phyloP scores from a whole-genome alignment of 2,888 invertebrate genomes.

The Mythimna vitellina region DNA sequence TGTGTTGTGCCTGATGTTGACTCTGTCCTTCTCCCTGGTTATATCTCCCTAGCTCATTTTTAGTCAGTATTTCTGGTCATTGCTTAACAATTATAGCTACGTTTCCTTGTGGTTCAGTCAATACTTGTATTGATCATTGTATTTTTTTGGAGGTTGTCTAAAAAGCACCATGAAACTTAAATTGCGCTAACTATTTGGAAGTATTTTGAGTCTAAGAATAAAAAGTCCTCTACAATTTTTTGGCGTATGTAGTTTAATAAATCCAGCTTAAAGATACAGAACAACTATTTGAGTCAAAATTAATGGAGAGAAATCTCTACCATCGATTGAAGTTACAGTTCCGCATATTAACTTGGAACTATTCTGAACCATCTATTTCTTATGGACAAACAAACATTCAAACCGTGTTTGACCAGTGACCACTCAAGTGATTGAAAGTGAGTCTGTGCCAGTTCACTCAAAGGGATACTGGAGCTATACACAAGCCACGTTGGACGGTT shows the following conservation, averaged over 20 bases:
- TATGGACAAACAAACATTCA: slow-evolving; percentile 22
- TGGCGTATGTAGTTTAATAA: background rate
- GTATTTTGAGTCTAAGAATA: background rate
- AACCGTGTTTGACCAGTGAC: slow-evolving; percentile 20
- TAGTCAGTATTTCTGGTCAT: background rate
- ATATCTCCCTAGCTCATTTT: background rate
- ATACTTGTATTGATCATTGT: background rate
- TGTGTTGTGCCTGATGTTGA: slow-evolving; percentile 4
- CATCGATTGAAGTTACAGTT: background rate
- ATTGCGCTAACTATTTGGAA: background rate
- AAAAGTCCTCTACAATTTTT: background rate
- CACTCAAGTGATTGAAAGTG: slow-evolving; percentile 25
- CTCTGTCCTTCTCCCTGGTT: slow-evolving; percentile 2
- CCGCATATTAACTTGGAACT: background rate
- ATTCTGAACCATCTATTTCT: background rate
- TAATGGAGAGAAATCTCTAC: background rate
- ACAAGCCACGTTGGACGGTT: slow-evolving; percentile 12
- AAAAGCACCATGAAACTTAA: background rate
- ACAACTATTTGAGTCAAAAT: background rate
- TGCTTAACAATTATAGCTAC: background rate
- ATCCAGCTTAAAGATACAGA: background rate
- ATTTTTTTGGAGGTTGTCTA: background rate
- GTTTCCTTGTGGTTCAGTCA: background rate
- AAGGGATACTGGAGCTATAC: slow-evolving; percentile 26
- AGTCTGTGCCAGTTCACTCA: slow-evolving; percentile 26